Conservation (phyloP, 2,797 vertebrate genomes). For the Craterocephalus amniculus region DNA sequence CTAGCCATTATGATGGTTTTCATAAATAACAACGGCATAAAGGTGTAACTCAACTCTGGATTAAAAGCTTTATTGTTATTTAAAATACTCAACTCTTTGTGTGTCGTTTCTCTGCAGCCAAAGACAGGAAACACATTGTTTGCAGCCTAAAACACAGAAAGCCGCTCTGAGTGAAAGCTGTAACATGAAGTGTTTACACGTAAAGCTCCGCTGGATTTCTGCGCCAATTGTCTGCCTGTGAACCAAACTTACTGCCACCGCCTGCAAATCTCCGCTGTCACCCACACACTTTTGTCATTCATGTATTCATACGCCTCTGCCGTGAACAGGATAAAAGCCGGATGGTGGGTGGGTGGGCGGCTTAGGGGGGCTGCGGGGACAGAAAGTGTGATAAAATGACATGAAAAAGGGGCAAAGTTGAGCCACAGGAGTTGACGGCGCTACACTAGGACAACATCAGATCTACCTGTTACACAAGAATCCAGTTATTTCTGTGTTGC, state of each 20-base stretch:
- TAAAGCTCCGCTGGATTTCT: conserved; percentile 24
- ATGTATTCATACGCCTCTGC: conserved; percentile 62
- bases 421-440: conserved; percentile 34
- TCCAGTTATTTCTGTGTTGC: conserved; percentile 10
- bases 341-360: conserved; percentile 12
- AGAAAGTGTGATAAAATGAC: conserved; percentile 15
- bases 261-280: conserved; percentile 61
- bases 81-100: neutral
- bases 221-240: conserved; percentile 34
- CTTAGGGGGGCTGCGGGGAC: conserved; percentile 8
- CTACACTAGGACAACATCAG: conserved; percentile 32
- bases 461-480: conserved; percentile 25
- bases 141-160: conserved; percentile 34
- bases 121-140: conserved; percentile 26
- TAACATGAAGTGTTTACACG: conserved; percentile 28
- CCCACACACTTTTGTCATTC: conserved; percentile 62
- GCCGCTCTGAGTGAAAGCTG: conserved; percentile 1
- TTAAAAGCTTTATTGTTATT: conserved; percentile 5
- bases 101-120: neutral
- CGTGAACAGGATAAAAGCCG: conserved; percentile 28
- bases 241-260: conserved; percentile 5
- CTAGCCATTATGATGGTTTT: too few species aligned
- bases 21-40: neutral
- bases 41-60: neutral
- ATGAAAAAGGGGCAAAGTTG: conserved; percentile 32